Base-by-base conservation (phyloP, 2,888 invertebrate species). In the Drosophila ustulata region DNA sequence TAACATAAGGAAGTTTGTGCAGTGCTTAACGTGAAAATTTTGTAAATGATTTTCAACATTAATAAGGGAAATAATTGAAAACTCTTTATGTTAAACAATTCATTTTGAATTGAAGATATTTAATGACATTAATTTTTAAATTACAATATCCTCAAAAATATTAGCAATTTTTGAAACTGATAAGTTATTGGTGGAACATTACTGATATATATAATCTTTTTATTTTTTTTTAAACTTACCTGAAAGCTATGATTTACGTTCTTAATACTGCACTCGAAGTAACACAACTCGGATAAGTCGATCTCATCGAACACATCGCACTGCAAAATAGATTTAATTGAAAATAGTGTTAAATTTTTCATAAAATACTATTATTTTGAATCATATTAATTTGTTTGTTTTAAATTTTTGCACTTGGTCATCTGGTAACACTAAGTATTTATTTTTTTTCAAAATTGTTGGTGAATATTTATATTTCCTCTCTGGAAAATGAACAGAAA, bases 241-340 rank as follows among this genome's bases (percentile, higher is more conserved):
- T 97, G 96, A 93, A 97, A 97, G 93, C 96, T 96, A 93, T 97
- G 95, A 93, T 96, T 96, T 88, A 96, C 95, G 94, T 96, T 96
- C 93, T 96, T 97, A 89, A 95, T 96, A 92, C 96, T 96, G 93
- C 96, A 96, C 94, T 97, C 97, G 73, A 97, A 97, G 91, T 96
- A 96, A 90, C 96, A 97, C 82, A 96, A 94, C 93, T 97, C 96
- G 82, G 96, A 96, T 92, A 97, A 93, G 91, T 96, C 96, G 93
- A 96, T 96, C 93, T 97, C 97, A 93, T 97, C 96, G 95, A 96
- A 97, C 89, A 97, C 95, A 93, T 96, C 95, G 92, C 96, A 96
- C 97, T 97, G 95, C 7, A 0, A 89, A 90, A 53, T 26, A n/a
- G 0, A 37, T 37, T 37, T 4, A 37, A 32, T 9, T n/a, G 37